Evolutionary conservation across 30 jellyfish, hydroid and myxozoan species (phyloP), one percentile per base, ranked within the genome.

Genomic region (Hydractinia symbiolongicarpus): DNA sequence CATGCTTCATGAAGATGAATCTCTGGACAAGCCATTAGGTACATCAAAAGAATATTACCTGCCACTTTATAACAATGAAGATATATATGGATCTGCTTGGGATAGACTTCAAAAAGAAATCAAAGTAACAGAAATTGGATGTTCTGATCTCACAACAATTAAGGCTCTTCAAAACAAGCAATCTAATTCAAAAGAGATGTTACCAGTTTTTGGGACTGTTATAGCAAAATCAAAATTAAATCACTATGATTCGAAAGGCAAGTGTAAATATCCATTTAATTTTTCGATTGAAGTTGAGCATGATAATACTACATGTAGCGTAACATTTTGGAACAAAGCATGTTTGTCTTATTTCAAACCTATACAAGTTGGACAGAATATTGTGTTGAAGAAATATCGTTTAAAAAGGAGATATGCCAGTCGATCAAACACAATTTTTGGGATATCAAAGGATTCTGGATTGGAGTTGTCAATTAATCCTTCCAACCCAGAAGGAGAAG

Each of bases 381-480:
- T 74, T 7, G 67, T 74, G 51, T 74, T 74, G 7, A 74, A 50
- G 54, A 74, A 74, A 11, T 74, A 74, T 55, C 14, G 68, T 11
- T 19, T 74, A 1, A 74, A 51, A 55, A 40, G 14, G 40, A 53
- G 83, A 10, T 74, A 74, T 4, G 68, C 20, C 30, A 10, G 51
- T 50, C 83, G 83, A 53, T 30, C 67, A 8, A 74, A 74, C 61
- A 74, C 83, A 21, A 49, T 74, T 15, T 50, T 74, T 74, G 66
- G 83, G 8, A 44, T 30, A n/a, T 9, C 69, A 4, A 50, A 74
- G 20, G 62, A 55, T 50, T 44, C 83, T 20, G 83, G 66, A 8
- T 4, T 74, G 62, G 83, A 74, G 20, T 58, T 74, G 49, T 30
- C 83, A 50, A 17, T 74, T 5, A 74, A 74, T 74, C 83, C 83